Evolutionary conservation across 37 sponge, comb jelly and placozoan species (phyloP).

Genomic region (Aphrocallistes beatrix): DNA sequence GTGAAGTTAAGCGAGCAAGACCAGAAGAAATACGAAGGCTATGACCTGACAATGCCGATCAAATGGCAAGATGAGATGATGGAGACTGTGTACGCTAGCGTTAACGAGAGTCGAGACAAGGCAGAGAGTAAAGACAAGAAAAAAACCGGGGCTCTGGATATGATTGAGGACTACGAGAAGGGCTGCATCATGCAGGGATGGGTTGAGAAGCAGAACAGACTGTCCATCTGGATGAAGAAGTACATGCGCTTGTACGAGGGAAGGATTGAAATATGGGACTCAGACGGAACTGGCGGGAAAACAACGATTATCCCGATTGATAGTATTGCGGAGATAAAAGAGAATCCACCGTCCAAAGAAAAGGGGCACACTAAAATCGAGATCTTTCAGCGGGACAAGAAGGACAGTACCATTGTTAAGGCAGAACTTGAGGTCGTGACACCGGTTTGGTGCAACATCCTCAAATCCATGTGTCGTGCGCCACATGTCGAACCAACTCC

Average conservation of each 20-base stretch:
- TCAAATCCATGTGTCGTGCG: background rate
- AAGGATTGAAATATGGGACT: background rate
- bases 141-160: background rate
- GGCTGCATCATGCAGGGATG: slow-evolving; percentile 14
- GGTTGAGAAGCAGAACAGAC: background rate
- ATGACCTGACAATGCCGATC: slow-evolving; percentile 65
- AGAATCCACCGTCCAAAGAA: background rate
- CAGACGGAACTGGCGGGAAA: background rate
- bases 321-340: background rate
- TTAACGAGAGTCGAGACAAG: background rate
- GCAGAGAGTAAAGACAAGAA: background rate
- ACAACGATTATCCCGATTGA: background rate
- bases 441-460: background rate
- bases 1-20: slow-evolving; percentile 70
- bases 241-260: background rate
- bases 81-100: slow-evolving; percentile 19
- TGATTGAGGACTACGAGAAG: slow-evolving; percentile 19
- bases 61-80: slow-evolving; percentile 92
- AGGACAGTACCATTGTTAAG: background rate
- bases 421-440: slow-evolving; percentile 2
- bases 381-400: background rate
- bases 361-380: background rate
- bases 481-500: background rate
- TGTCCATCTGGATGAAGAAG: background rate
- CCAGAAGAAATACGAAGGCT: slow-evolving; percentile 59